A percentile compares a stretch with the other conserved stretches of the same genome.
These are phyloP conservation scores for Epinephelus coioides DNA, from an alignment of 2,797 vertebrate genomes.

Conservation along the genomic window DNA sequence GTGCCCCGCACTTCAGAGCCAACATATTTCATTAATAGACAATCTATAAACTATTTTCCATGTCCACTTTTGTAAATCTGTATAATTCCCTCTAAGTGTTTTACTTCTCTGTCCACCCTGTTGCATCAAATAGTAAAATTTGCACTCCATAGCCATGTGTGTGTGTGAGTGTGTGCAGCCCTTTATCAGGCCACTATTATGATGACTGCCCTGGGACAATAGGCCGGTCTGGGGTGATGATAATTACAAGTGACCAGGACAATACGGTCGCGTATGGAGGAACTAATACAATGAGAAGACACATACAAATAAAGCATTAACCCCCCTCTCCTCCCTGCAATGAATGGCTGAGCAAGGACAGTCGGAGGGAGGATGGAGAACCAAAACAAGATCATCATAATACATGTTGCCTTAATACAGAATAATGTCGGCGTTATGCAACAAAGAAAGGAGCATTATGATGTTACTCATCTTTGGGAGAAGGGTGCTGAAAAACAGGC, in stretches of 20 bases:
- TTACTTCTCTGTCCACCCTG: slow-evolving; percentile 37
- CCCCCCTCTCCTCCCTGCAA: slow-evolving; percentile 22
- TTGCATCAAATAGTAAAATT: slow-evolving; percentile 58
- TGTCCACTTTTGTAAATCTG: slow-evolving; percentile 7
- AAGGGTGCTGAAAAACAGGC: slow-evolving; percentile 41
- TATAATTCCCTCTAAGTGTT: slow-evolving; percentile 25
- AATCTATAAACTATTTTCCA: background rate
- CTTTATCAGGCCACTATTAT: slow-evolving; percentile 81
- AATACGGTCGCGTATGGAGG: slow-evolving; percentile 80
- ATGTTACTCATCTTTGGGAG: slow-evolving; percentile 2
- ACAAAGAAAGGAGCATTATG: background rate
- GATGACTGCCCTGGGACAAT: slow-evolving; percentile 83
- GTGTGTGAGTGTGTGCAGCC: slow-evolving; percentile 50
- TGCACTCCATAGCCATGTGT: slow-evolving; percentile 52
- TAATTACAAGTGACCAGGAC: slow-evolving; percentile 86
- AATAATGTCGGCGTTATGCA: slow-evolving; percentile 30
- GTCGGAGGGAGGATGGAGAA: slow-evolving; percentile 40
- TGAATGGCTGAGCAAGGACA: slow-evolving; percentile 61
- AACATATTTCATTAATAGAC: too few species aligned
- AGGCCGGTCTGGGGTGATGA: slow-evolving; percentile 74
- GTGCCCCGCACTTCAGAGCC: too few species aligned
- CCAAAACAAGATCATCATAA: slow-evolving; percentile 70
- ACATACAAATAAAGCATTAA: slow-evolving; percentile 78
- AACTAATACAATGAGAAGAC: slow-evolving; percentile 83
- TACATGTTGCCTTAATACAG: slow-evolving; percentile 2